A percentile compares a stretch with the other conserved stretches of the same genome.
These are phyloP conservation scores for Rosalia funebris DNA, from an alignment of 2,888 invertebrate species.

Conservation along the genomic window DNA sequence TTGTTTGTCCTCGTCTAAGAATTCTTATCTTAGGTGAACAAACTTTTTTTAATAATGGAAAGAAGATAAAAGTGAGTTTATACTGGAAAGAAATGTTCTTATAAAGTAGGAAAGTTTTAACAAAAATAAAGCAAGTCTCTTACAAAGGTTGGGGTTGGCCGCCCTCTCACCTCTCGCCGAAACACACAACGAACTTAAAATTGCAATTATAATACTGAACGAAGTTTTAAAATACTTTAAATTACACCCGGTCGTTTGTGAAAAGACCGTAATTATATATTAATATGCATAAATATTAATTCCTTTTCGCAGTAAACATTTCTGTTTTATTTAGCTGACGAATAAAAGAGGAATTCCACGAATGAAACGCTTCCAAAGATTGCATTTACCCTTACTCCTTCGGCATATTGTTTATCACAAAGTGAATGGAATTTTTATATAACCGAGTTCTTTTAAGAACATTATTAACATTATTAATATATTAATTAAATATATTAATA, in stretches of 20 bases:
- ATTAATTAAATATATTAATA: no score
- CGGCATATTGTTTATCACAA: no score
- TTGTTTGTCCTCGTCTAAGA: conserved; percentile 46
- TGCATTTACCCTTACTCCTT: neutral
- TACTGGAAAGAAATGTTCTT: conserved; percentile 58
- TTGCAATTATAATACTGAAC: conserved; percentile 55
- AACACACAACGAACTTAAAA: conserved; percentile 54
- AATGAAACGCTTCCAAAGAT: neutral
- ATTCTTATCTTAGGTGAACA: conserved; percentile 54
- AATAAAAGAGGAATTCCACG: conserved; percentile 1
- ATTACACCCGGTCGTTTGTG: conserved; percentile 41
- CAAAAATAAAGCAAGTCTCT: conserved; percentile 55
- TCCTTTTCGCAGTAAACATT: neutral
- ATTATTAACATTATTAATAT: no score
- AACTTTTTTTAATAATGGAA: conserved; percentile 60
- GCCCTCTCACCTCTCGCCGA: conserved; percentile 26
- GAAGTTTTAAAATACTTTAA: conserved; percentile 51
- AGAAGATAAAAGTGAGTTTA: conserved; percentile 58
- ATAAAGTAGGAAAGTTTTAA: conserved; percentile 57
- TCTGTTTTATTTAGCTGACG: conserved; percentile 6
- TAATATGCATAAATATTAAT: conserved; percentile 49
- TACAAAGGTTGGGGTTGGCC: conserved; percentile 46
- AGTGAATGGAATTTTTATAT: no score
- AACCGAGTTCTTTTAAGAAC: no score
- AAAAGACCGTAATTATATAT: conserved; percentile 47